These are phyloP conservation scores for Lepeophtheirus salmonis DNA, from an alignment of 1,140 invertebrate species.

Conservation along the genomic window DNA sequence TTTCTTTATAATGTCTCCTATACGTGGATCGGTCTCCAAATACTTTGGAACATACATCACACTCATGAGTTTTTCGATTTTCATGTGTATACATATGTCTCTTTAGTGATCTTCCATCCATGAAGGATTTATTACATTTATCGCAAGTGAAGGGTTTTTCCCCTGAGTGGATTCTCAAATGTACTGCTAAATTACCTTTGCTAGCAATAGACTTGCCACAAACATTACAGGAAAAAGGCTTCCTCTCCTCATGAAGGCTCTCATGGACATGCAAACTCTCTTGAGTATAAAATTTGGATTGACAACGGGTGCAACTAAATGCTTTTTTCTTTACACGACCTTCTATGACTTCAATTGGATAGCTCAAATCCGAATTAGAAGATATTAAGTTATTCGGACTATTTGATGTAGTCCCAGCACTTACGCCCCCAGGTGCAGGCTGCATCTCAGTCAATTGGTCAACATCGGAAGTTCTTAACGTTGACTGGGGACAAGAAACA, in stretches of 20 bases:
- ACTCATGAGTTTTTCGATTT: slow-evolving; percentile 27
- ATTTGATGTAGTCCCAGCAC: background rate
- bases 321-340: slow-evolving; percentile 7
- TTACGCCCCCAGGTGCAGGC: background rate
- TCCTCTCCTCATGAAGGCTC: background rate
- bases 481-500: background rate
- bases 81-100: slow-evolving; percentile 27
- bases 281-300: background rate
- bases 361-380: background rate
- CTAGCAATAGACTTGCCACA: background rate
- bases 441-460: background rate
- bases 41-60: slow-evolving; percentile 22
- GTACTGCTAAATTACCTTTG: background rate
- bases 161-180: background rate
- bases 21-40: slow-evolving; percentile 4
- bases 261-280: slow-evolving; percentile 1
- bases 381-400: background rate
- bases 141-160: slow-evolving; percentile 19
- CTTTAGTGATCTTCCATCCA: slow-evolving; percentile 22
- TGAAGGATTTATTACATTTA: slow-evolving; percentile 22
- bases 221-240: slow-evolving; percentile 2
- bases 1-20: slow-evolving; percentile 1
- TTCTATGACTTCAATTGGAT: background rate
- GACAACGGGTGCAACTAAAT: background rate
- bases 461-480: background rate